Base-by-base conservation (phyloP, 2,113 vertebrate genomes). In the Hoplias malabaricus region DNA sequence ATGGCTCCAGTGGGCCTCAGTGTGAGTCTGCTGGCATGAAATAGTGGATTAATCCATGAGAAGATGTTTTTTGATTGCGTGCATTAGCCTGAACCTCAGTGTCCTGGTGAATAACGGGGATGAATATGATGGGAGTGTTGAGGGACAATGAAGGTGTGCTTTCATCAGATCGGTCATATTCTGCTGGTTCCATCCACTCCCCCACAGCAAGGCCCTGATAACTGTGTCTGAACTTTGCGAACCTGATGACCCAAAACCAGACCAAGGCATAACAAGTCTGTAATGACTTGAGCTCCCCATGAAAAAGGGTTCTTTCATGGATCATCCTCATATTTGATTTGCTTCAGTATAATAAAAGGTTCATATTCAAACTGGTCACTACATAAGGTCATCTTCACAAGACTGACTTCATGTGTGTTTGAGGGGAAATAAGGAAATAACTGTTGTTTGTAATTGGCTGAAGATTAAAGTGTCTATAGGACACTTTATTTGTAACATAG, bases 11-110 rank as follows among this genome's bases (percentile, higher is more conserved):
- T 14, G 59, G 59, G 77, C 68, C 72, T 53, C 77, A 54, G 25
- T 12, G 34, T 40, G 42, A 29, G 38, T 70, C 61, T 50, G 68
- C 61, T 73, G 27, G 29, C 62, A 14, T 31, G 21, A 56, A 80
- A 38, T 10, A 69, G 69, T 71, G 27, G 10, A 48, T 70, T 57
- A 66, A 36, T 79, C 48, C n/a, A 11, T 25, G 65, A 75, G 53
- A 75, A 80, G 14, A 59, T 78, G 57, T 6, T 56, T 50, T 81
- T 81, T 79, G 59, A 72, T 76, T 59, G 27, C 40, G 25, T 70
- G 33, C 71, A 67, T 76, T 71, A 69, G 48, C 54, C 63, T 69
- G 69, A 81, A 54, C 56, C 43, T 57, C 34, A 34, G 16, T 69
- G 65, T 57, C 67, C 71, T n/a, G 25, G 25, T 34, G 13, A 14